Evolutionary conservation across 1,140 invertebrate species (phyloP), one percentile per base, ranked within the genome.

Genomic region (Vollenhovia emeryi): DNA sequence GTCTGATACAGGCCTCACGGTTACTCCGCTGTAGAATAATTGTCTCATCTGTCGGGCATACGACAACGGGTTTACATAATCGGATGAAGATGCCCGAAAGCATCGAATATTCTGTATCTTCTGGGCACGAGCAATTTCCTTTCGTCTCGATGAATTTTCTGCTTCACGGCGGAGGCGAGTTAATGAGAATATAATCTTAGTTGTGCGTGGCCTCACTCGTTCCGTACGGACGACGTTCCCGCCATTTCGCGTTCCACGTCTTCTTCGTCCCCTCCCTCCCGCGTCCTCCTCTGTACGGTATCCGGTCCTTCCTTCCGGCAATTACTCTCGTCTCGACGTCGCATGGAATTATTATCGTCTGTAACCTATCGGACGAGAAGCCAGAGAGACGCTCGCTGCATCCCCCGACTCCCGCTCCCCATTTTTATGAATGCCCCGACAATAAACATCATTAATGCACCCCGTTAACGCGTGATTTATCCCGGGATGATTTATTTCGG

Each of bases 131-230:
- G 80, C 85, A 80, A 89, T 89, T 90, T 87, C 80, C 88, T 73
- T 87, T 87, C 88, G 71, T 75, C 50, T 59, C 85, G 85, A 90
- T 87, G 79, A 84, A 84, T 90, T 90, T 89, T 86, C 88, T 73
- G 62, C 84, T 74, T 71, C 76, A 68, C 60, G 21, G 60, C 45
- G 55, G 64, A 89, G 45, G 87, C 84, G 64, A 89, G 84, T 91
- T 93, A 92, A 93, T 91, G 93, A 92, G 91, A 93, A 92, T 92
- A 93, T 93, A 94, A 94, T 94, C 90, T 93, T 90, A 84, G 84
- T 87, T 91, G 91, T 92, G 92, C 92, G 92, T 93, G 92, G 90
- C 91, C 87, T 89, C 87, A 90, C 87, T 91, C 89, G 85, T 90
- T 89, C 82, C 59, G 43, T 66, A 59, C 62, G 69, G 84, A 90